phyloP scores from a whole-genome alignment of 2,113 vertebrate species.

The Trinectes maculatus region DNA sequence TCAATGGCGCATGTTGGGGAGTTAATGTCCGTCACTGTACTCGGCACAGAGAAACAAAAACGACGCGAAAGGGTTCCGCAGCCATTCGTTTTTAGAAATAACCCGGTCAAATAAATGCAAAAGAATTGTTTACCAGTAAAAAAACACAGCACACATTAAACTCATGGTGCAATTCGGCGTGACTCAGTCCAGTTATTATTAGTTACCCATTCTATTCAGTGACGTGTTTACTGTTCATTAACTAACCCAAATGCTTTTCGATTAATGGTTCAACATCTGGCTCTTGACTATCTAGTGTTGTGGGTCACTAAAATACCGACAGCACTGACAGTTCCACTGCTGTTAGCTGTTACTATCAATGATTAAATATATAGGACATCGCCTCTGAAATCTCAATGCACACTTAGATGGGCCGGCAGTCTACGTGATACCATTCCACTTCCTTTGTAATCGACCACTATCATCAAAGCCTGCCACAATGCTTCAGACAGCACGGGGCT shows the following conservation, averaged over 20 bases:
- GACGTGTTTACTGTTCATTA: neutral
- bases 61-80: constrained; percentile 23
- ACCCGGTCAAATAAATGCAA: neutral
- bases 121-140: neutral
- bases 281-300: neutral
- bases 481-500: constrained; percentile 8
- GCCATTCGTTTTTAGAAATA: no score
- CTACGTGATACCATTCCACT: neutral
- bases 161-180: no score
- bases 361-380: neutral
- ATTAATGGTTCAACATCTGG: neutral
- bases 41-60: constrained; percentile 35
- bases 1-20: constrained; percentile 67
- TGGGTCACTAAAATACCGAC: neutral
- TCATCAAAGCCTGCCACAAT: constrained; percentile 51
- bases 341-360: neutral
- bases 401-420: neutral
- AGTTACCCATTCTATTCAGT: no score
- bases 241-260: neutral
- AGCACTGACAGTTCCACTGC: neutral
- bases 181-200: no score
- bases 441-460: constrained; percentile 56
- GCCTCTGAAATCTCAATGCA: neutral
- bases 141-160: no score
- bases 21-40: constrained; percentile 4